Percentiles rank a stretch among this genome's conserved stretches.
These are phyloP conservation scores for Lasioglossum albipes DNA, from an alignment of 1,140 invertebrate genomes.

Conservation along the genomic window DNA sequence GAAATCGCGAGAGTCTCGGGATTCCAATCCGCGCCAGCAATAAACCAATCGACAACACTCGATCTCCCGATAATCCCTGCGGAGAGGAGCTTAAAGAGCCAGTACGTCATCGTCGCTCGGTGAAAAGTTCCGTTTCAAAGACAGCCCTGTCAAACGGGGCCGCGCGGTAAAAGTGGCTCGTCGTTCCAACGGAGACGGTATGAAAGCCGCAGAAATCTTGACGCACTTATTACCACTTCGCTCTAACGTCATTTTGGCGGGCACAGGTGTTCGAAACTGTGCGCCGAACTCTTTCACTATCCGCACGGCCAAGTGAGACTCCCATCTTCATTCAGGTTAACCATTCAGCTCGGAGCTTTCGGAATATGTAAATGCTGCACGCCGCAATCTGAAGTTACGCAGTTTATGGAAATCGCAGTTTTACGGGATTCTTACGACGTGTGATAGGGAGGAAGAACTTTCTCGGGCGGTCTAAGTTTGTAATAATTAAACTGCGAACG, in stretches of 20 bases:
- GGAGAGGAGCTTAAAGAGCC: not conserved
- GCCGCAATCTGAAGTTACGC: too few relatives aligned
- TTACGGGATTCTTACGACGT: too few relatives aligned
- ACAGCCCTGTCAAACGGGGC: not conserved
- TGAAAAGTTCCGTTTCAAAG: constrained; percentile 1
- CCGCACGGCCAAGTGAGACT: too few relatives aligned
- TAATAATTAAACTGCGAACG: too few relatives aligned
- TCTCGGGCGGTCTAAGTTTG: too few relatives aligned
- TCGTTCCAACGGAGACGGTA: too few relatives aligned
- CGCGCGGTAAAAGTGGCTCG: not conserved
- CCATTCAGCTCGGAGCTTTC: too few relatives aligned
- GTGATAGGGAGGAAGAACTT: too few relatives aligned
- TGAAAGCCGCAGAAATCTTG: not conserved
- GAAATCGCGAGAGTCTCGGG: not conserved
- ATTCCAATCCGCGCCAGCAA: not conserved
- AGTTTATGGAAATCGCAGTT: too few relatives aligned
- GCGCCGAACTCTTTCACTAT: too few relatives aligned
- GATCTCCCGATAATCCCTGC: not conserved
- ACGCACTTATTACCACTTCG: not conserved
- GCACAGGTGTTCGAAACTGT: not conserved
- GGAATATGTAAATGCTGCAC: too few relatives aligned
- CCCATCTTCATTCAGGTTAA: too few relatives aligned
- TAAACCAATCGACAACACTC: constrained; percentile 2
- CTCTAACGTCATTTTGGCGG: not conserved
- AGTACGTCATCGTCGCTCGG: not conserved